Conservation (phyloP, 1,140 invertebrate genomes). For the Chrysomallon squamiferum region DNA sequence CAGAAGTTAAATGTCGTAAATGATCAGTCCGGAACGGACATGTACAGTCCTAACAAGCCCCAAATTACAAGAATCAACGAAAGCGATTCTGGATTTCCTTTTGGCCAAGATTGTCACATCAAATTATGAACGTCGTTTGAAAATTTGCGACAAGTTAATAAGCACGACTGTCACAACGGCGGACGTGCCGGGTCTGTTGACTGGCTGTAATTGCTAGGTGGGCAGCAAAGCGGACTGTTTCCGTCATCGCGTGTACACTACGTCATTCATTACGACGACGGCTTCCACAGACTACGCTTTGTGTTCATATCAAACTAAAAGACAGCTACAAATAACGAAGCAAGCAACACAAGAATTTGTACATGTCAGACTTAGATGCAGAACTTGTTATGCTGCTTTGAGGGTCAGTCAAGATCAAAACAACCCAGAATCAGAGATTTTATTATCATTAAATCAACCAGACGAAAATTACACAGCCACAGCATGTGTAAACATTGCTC, state of each 20-base stretch:
- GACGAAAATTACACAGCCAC: no score
- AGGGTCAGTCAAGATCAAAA: no score
- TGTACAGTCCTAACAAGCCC: not conserved
- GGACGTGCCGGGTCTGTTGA: not conserved
- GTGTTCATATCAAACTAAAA: not conserved
- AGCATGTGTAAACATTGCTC: no score
- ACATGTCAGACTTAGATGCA: no score
- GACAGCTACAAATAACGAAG: not conserved
- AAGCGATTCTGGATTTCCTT: not conserved
- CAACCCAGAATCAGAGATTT: no score
- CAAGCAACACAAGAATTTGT: no score
- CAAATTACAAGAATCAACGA: constrained; percentile 2
- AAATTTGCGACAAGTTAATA: constrained; percentile 7
- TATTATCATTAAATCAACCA: no score
- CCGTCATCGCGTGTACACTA: not conserved
- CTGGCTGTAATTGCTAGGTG: not conserved
- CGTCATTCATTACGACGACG: not conserved
- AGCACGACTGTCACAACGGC: not conserved
- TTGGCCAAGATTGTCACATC: constrained; percentile 3
- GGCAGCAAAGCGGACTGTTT: not conserved
- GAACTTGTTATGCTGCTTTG: no score
- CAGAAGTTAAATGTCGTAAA: no score
- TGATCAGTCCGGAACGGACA: not conserved
- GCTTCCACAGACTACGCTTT: not conserved
- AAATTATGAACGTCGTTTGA: constrained; percentile 5